Evolutionary conservation across 1,140 invertebrate species (phyloP), one percentile per base, ranked within the genome.

Genomic region (Formica selysi): DNA sequence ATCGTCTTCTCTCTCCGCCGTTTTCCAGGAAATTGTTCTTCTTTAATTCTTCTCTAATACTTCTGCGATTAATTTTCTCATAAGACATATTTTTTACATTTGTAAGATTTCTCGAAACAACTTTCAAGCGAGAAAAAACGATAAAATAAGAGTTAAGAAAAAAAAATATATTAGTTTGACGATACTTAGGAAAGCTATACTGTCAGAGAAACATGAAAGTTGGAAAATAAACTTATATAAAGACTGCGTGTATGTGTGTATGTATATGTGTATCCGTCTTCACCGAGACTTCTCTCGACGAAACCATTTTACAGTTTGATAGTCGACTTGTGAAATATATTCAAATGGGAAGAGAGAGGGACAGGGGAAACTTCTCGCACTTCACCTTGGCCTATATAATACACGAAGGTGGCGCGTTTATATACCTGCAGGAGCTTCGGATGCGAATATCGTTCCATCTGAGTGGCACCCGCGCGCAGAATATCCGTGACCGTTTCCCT

Each of bases 401-500:
- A 38, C 11, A 6, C 19, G 70, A 6, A 10, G 11, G 29, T 36
- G 22, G 11, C 13, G 11, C 6, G 19, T 5, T 16, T 26, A 57
- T 26, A 38, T 95, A 97, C 96, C 92, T 96, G 96, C 16, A 98
- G 95, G 74, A 98, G 96, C 95, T 98, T 98, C 2, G 98, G 98
- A 95, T 99, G 98, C 36, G 98, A 96, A 91, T 98, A 97, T 73
- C 97, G 96, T 93, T 99, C 98, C 91, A 99, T 95, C 91, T 98
- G 97, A 26, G 96, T 95, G 0, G 99, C 97, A 65, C 98, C 98
- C 86, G 96, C 96, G 44, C 98, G 96, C n/a, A 99, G 95, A 61
- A 98, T 97, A 93, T 99, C 98, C 0, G 98, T 97, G 59, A 99
- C 98, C 6, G 97, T 98, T 92, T 99, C 98, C 93, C 98, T 98